Conservation (phyloP, 2,797 vertebrate species). For the Acipenser transmontanus region DNA sequence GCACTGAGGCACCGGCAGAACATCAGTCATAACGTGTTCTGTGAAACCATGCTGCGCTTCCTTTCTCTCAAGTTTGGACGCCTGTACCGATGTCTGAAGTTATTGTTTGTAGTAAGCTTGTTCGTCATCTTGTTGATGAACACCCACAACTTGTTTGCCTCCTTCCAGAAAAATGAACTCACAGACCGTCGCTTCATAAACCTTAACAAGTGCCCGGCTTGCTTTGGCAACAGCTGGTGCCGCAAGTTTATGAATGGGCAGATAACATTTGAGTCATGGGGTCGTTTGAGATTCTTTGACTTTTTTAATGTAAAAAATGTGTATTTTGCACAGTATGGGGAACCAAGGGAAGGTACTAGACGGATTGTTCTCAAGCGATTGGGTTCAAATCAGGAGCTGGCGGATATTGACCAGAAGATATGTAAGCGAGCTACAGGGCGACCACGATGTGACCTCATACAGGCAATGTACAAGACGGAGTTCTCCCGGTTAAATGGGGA, state of each 20-base stretch:
- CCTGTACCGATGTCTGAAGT: constrained; percentile 91
- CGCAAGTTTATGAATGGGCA: constrained; percentile 97
- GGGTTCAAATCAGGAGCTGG: constrained; percentile 90
- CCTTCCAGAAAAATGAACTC: constrained; percentile 96
- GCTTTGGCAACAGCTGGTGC: constrained; percentile 98
- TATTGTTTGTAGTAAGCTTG: constrained; percentile 81
- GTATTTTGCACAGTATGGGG: constrained; percentile 93
- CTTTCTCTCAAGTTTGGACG: constrained; percentile 91
- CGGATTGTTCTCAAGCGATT: constrained; percentile 91
- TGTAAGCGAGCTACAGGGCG: constrained; percentile 92
- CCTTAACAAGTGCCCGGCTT: constrained; percentile 98
- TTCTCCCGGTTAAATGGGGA: constrained; percentile 93
- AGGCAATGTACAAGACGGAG: constrained; percentile 93
- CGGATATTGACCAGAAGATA: constrained; percentile 93
- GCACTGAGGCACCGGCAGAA: constrained; percentile 43
- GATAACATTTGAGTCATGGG: constrained; percentile 94
- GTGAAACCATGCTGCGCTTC: constrained; percentile 88
- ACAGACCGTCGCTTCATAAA: constrained; percentile 92
- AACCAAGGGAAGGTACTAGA: constrained; percentile 90
- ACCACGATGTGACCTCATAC: constrained; percentile 87
- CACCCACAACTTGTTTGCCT: constrained; percentile 92
- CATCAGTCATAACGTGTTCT: constrained; percentile 31
- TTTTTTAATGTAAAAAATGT: constrained; percentile 98
- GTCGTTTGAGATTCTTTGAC: constrained; percentile 86
- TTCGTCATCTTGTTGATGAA: constrained; percentile 89